Percentiles rank a stretch among this genome's conserved stretches.
Evolutionary conservation across 2,113 vertebrate genomes (phyloP).

Genomic region (Pelvicachromis taeniatus): DNA sequence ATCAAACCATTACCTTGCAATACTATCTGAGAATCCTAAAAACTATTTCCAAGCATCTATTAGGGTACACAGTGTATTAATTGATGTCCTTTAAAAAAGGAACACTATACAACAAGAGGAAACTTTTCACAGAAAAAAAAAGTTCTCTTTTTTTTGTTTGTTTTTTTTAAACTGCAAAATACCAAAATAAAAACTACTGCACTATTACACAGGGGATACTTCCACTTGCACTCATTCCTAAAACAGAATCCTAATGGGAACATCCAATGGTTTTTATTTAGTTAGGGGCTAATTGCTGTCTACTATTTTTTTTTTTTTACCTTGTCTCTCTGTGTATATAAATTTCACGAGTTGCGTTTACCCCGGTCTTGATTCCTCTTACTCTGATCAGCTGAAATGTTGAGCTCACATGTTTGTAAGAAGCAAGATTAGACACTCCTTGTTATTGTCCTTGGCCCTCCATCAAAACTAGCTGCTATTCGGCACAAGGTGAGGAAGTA

Average conservation of each 20-base stretch:
- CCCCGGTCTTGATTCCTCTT: not conserved
- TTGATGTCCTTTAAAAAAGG: not conserved
- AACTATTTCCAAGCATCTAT: not conserved
- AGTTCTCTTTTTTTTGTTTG: not conserved
- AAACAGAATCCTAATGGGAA: not conserved
- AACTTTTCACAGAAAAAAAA: not conserved
- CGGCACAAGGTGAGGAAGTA: conserved; percentile 49
- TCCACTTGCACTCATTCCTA: not conserved
- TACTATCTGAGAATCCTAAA: not conserved
- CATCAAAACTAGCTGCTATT: conserved; percentile 23
- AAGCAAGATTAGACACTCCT: conserved; percentile 1
- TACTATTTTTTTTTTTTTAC: not conserved
- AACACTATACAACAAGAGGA: not conserved
- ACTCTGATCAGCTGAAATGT: not conserved
- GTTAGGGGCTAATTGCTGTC: not conserved
- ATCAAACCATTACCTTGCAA: not conserved
- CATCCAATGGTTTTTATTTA: not conserved
- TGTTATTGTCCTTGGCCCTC: conserved; percentile 43
- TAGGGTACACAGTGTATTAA: not conserved
- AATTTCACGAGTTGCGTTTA: not conserved
- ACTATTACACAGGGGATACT: not conserved
- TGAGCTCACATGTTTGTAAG: not conserved
- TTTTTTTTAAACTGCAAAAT: not conserved
- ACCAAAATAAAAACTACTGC: not conserved
- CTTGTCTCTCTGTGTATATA: not conserved